phyloP scores from a whole-genome alignment of 1,140 invertebrate species.

The Prorops nasuta region DNA sequence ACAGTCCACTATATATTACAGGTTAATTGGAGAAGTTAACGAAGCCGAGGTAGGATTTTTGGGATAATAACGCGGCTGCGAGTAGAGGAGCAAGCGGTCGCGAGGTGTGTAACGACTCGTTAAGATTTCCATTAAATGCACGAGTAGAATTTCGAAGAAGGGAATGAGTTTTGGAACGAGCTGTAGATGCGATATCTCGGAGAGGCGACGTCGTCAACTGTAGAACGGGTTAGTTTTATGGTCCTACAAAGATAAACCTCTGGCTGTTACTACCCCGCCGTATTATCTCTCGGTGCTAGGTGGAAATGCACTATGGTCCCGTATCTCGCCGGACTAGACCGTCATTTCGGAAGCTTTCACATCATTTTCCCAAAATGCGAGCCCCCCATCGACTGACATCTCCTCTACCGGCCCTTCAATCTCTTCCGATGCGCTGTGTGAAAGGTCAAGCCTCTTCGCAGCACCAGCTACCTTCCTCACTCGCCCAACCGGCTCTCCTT shows the following conservation, averaged over 20 bases:
- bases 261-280: slow-evolving; percentile 27
- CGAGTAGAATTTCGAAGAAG: slow-evolving; percentile 5
- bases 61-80: too few species aligned
- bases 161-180: slow-evolving; percentile 21
- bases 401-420: slow-evolving; percentile 20
- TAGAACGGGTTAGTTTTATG: slow-evolving; percentile 33
- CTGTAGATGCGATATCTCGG: slow-evolving; percentile 14
- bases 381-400: slow-evolving; percentile 19
- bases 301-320: slow-evolving; percentile 18
- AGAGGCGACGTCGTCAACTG: slow-evolving; percentile 20
- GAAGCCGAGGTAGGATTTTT: too few species aligned
- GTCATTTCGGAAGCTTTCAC: slow-evolving; percentile 35
- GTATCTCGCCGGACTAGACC: slow-evolving; percentile 28
- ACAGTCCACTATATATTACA: too few species aligned
- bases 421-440: slow-evolving; percentile 17
- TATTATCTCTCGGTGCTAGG: slow-evolving; percentile 29
- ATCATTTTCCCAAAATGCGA: slow-evolving; percentile 27
- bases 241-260: slow-evolving; percentile 34
- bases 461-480: too few species aligned
- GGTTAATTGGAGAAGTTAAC: too few species aligned
- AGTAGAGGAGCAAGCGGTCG: not conserved
- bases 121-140: slow-evolving; percentile 7
- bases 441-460: slow-evolving; percentile 5
- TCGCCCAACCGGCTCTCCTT: too few species aligned
- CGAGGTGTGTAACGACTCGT: not conserved